phyloP scores from a whole-genome alignment of 2,113 vertebrate genomes.

The Bubo scandiacus region DNA sequence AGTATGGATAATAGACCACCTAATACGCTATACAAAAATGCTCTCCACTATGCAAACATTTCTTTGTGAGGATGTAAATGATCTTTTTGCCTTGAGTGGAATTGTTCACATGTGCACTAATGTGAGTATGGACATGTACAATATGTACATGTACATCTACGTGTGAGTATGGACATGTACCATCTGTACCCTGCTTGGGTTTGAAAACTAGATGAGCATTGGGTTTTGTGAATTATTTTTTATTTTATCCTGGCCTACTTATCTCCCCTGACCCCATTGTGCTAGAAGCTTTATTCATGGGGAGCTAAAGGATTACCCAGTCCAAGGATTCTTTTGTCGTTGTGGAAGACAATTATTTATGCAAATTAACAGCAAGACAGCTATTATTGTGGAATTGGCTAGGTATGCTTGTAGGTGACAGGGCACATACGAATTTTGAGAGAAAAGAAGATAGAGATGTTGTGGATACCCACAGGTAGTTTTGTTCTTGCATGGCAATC shows the following conservation, averaged over 20 bases:
- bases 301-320: not conserved
- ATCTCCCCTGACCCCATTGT: not conserved
- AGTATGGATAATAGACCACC: not conserved
- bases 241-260: not conserved
- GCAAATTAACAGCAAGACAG: not conserved
- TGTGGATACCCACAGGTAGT: not conserved
- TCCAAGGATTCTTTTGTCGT: not conserved
- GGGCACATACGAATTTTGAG: not conserved
- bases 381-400: not conserved
- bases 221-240: fast-evolving
- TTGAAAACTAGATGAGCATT: not conserved
- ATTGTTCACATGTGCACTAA: not conserved
- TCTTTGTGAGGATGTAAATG: not conserved
- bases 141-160: no score
- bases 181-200: not conserved
- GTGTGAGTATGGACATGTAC: no score
- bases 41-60: not conserved
- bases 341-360: not conserved
- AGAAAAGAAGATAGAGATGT: not conserved
- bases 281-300: not conserved
- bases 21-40: not conserved
- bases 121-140: not conserved
- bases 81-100: not conserved
- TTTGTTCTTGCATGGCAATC: not conserved
- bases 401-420: not conserved